Base-by-base conservation (phyloP, 2,888 invertebrate genomes). In the Artemia sinica region DNA sequence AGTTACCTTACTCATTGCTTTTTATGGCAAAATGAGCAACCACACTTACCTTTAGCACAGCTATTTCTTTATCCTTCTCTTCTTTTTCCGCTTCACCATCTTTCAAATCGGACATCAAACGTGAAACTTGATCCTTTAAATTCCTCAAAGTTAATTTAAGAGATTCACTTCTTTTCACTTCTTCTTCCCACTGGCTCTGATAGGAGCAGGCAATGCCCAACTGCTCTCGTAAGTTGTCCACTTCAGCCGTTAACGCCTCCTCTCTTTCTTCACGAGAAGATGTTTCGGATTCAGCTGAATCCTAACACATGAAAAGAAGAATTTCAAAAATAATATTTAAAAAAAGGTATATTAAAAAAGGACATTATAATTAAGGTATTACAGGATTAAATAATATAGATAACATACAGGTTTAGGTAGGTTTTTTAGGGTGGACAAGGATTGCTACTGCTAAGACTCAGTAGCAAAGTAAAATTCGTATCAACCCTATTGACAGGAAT, bases 161-260 rank as follows among this genome's bases (percentile, higher is more conserved):
- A 8, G 65, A 50, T 13, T 50, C 51, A 49, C 52, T 68, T 74
- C 75, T 67, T 71, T 72, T 69, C 76, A 75, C 70, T 75, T 74
- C 73, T 76, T 77, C 73, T 74, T 77, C 68, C 73, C 75, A 72
- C 75, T 69, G 68, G 12, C 72, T 71, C 66, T 71, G 70, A 65
- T 66, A 70, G 49, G 71, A 71, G 50, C 68, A 67, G 12, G 49
- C 67, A 50, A 72, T 71, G 9, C 70, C 72, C 51, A 73, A 52
- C 41, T 71, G 63, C 50, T 72, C 72, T 67, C 72, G 71, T 67
- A 49, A 13, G 28, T 28, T 58, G 63, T 58, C 28, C 28, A 58
- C 28, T 58, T 58, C 63, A 10, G 63, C 63, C 8, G 63, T 18
- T 2, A 58, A 28, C 63, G n/a, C 11, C 10, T 58, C 63, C 63